phyloP scores from a whole-genome alignment of 2,888 invertebrate genomes.

The Brenthis daphne region DNA sequence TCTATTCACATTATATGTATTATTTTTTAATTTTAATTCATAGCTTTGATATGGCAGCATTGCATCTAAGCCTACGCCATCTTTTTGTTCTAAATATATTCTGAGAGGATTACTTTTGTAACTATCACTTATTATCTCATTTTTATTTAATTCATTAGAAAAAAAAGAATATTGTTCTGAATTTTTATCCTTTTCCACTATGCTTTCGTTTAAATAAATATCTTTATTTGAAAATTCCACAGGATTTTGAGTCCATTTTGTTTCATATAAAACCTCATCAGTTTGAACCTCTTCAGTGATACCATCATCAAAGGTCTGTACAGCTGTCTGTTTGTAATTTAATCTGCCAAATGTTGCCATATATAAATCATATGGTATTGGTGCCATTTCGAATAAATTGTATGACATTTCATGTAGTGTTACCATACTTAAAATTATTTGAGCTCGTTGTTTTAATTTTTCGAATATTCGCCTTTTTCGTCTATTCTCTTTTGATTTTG shows the following conservation, averaged over 20 bases:
- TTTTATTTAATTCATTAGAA: constrained; percentile 40
- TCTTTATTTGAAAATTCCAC: constrained; percentile 65
- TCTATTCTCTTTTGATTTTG: constrained; percentile 64
- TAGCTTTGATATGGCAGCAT: constrained; percentile 64
- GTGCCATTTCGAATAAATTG: constrained; percentile 73
- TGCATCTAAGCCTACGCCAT: constrained; percentile 63
- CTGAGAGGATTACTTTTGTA: constrained; percentile 63
- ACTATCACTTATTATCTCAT: constrained; percentile 46
- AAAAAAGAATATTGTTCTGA: constrained; percentile 52
- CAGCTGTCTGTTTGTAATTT: constrained; percentile 66
- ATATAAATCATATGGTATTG: constrained; percentile 73
- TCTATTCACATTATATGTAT: constrained; percentile 52
- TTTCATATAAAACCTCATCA: constrained; percentile 54
- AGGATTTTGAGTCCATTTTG: constrained; percentile 75
- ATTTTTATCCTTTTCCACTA: constrained; percentile 44
- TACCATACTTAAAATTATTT: constrained; percentile 69
- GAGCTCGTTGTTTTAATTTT: constrained; percentile 60
- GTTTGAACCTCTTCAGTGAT: constrained; percentile 68
- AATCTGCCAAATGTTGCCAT: constrained; percentile 72
- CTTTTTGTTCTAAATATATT: constrained; percentile 71
- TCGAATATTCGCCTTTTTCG: constrained; percentile 57
- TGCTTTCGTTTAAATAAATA: constrained; percentile 48
- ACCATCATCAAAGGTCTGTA: constrained; percentile 75
- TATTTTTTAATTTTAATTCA: constrained; percentile 59
- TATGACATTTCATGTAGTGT: constrained; percentile 73